These are phyloP conservation scores for Drosophila kanekoi DNA, from an alignment of 2,888 invertebrate species.

Conservation along the genomic window DNA sequence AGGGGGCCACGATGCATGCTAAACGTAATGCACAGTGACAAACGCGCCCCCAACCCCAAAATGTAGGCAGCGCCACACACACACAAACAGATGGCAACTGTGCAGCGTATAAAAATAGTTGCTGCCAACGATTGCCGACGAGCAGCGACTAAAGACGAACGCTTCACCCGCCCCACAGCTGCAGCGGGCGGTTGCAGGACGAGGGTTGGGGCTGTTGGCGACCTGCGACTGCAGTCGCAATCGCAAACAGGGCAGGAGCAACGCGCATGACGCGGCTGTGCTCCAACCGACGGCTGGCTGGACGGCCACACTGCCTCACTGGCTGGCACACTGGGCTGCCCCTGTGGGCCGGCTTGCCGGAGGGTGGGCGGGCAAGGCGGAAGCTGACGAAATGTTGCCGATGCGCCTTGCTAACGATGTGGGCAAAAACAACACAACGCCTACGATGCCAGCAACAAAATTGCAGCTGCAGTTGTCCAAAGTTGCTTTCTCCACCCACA, in stretches of 20 bases:
- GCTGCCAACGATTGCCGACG: slow-evolving; percentile 61
- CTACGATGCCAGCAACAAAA: slow-evolving; percentile 58
- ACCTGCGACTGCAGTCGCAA: slow-evolving; percentile 42
- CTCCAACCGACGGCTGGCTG: slow-evolving; percentile 53
- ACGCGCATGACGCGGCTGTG: slow-evolving; percentile 75
- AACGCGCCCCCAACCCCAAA: slow-evolving; percentile 50
- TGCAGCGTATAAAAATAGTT: slow-evolving; percentile 73
- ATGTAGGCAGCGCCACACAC: slow-evolving; percentile 4
- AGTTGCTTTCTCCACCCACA: slow-evolving; percentile 59
- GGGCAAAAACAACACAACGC: slow-evolving; percentile 79
- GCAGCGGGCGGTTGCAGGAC: background rate
- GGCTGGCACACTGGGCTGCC: slow-evolving; percentile 34
- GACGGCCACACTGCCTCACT: slow-evolving; percentile 30
- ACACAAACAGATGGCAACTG: slow-evolving; percentile 10
- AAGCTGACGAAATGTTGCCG: slow-evolving; percentile 83
- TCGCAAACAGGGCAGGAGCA: slow-evolving; percentile 54
- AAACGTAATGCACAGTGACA: slow-evolving; percentile 78
- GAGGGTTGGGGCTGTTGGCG: slow-evolving; percentile 4
- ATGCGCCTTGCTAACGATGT: slow-evolving; percentile 80
- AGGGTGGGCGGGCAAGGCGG: slow-evolving; percentile 54
- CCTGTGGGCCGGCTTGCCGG: slow-evolving; percentile 26
- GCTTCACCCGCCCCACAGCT: slow-evolving; percentile 17
- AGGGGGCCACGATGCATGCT: slow-evolving; percentile 67
- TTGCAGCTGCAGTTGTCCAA: slow-evolving; percentile 69
- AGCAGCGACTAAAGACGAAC: slow-evolving; percentile 67